Evolutionary conservation across 23 tunicate species (phyloP).

Genomic region (Trididemnum clinides): DNA sequence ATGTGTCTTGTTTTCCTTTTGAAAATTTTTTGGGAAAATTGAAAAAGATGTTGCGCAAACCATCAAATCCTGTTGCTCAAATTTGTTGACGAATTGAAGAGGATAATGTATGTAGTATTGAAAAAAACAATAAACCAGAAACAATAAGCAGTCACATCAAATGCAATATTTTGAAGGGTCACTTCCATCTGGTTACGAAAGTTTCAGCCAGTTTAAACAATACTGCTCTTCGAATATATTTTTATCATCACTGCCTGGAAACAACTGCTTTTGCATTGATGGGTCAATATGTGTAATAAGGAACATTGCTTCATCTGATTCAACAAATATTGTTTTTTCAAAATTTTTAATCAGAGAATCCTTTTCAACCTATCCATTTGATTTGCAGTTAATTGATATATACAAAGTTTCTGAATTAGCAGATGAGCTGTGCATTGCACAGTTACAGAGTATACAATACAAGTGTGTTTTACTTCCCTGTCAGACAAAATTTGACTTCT

Average conservation of each 20-base stretch:
- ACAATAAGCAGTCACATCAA: not conserved
- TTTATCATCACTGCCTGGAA: not conserved
- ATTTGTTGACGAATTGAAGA: not conserved
- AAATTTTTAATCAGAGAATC: not conserved
- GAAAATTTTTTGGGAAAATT: slow-evolving; percentile 40
- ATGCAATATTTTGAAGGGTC: slow-evolving; percentile 15
- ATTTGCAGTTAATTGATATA: not conserved
- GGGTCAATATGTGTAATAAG: not conserved
- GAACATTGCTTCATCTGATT: not conserved
- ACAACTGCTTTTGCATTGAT: slow-evolving; percentile 7
- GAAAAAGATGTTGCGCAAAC: slow-evolving; percentile 13
- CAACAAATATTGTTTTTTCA: not conserved
- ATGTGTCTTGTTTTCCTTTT: slow-evolving; percentile 43
- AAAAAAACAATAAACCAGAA: not conserved
- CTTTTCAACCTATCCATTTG: slow-evolving; percentile 16
- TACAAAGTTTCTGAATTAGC: not conserved
- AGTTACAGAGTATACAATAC: not conserved
- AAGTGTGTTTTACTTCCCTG: slow-evolving; percentile 17
- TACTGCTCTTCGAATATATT: not conserved
- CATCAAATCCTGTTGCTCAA: not conserved
- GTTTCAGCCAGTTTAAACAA: slow-evolving; percentile 1
- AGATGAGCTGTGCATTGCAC: not conserved
- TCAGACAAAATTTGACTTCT: not conserved
- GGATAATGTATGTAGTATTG: not conserved
- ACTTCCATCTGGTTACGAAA: slow-evolving; percentile 21